Base-by-base conservation (phyloP, 2,113 vertebrate species). In the Eupsittula cactorum region DNA sequence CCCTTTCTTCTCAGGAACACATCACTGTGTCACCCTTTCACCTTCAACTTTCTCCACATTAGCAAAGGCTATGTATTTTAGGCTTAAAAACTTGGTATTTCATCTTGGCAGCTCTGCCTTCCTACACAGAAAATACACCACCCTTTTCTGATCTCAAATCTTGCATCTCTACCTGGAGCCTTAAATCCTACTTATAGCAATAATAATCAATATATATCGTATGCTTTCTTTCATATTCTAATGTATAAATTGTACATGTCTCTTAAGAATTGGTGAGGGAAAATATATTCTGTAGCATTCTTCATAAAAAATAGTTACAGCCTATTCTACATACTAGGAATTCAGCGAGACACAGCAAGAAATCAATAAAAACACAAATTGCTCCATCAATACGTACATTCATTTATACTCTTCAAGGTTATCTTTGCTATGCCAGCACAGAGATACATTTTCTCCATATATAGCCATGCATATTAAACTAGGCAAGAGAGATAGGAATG, bases 311-410 rank as follows among this genome's bases (percentile, higher is more conserved):
- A 92, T 95, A 93, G 86, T 92, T 95, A 95, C 84, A 80, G 91
- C 88, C 94, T 90, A 82, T 96, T 95, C 95, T 86, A 93, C 85
- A 90, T 95, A 93, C 93, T 92, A 96, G 93, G 95, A 97, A 97
- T 98, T 92, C 95, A 95, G 96, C 3, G 2, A 97, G 86, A 90
- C 52, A 94, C 97, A 91, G 95, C 92, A 83, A 97, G 93, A 93
- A 97, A 98, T 98, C 98, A 97, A 98, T 98, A 98, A 71, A 65
- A 93, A 92, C 97, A 97, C 98, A 98, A 98, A 98, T 97, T 97
- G 96, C 93, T 97, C 93, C 95, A 97, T 98, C 98, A 97, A 98
- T 98, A 97, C 91, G n/a, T 96, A 97, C 89, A 68, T 96, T 97
- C 95, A 85, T 97, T 98, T 98, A 97, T 96, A 97, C 93, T 91